Evolutionary conservation across 2,113 vertebrate genomes (phyloP).

Genomic region (Ceuthmochares aereus): DNA sequence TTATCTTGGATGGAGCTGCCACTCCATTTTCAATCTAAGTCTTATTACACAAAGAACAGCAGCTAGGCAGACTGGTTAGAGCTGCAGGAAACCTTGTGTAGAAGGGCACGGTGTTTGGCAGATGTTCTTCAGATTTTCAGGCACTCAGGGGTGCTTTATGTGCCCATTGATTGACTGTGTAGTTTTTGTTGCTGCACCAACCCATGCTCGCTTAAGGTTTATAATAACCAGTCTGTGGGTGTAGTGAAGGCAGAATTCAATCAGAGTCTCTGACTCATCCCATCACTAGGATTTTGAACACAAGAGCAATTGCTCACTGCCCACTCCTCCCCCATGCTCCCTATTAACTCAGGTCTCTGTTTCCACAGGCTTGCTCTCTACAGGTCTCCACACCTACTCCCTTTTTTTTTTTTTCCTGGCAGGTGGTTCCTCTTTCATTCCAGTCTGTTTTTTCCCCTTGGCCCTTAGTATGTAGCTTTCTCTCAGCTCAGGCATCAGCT

Average conservation of each 20-base stretch:
- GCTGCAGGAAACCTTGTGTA: background rate
- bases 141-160: background rate
- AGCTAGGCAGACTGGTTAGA: background rate
- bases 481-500: background rate
- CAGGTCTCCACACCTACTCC: constrained; percentile 62
- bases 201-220: constrained; percentile 25
- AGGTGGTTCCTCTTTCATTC: constrained; percentile 48
- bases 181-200: constrained; percentile 17
- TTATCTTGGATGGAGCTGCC: background rate
- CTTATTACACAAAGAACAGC: background rate
- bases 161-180: background rate
- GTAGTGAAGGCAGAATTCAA: constrained; percentile 67
- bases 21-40: background rate
- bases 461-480: background rate
- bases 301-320: constrained; percentile 61
- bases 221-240: constrained; percentile 63
- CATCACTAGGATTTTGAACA: constrained; percentile 57
- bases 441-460: background rate
- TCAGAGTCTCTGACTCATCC: constrained; percentile 68
- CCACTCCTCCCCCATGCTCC: constrained; percentile 52
- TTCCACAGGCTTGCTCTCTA: constrained; percentile 56
- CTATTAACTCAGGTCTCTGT: constrained; percentile 58
- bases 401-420: constrained; percentile 24
- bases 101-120: background rate
- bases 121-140: background rate